Percentiles rank a stretch among this genome's conserved stretches.
Conservation (phyloP, 2,797 vertebrate species). For the Pterois miles region DNA sequence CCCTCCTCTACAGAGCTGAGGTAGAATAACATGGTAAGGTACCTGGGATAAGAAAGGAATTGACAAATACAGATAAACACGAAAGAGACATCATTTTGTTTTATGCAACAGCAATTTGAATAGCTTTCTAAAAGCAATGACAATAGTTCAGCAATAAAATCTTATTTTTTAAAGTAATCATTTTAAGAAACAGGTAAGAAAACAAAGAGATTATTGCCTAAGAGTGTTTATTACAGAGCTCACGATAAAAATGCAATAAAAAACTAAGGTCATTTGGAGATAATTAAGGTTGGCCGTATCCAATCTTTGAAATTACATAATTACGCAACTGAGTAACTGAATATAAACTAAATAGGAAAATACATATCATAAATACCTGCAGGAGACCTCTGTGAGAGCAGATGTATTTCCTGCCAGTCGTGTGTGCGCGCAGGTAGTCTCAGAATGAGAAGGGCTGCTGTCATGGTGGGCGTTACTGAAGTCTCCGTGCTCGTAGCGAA, state of each 20-base stretch:
- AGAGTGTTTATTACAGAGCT: not conserved
- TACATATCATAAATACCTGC: constrained; percentile 68
- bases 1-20: constrained; percentile 93
- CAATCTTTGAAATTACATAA: not conserved
- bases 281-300: not conserved
- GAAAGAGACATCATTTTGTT: not conserved
- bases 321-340: not conserved
- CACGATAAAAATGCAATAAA: not conserved
- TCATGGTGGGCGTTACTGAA: constrained; percentile 95
- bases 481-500: constrained; percentile 90
- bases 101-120: not conserved
- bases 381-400: constrained; percentile 73
- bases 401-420: constrained; percentile 90
- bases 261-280: not conserved
- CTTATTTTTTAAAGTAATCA: not conserved
- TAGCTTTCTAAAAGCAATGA: not conserved
- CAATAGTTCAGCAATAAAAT: not conserved
- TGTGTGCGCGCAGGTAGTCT: constrained; percentile 92
- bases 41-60: constrained; percentile 77
- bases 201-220: not conserved
- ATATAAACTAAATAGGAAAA: not conserved
- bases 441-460: constrained; percentile 88
- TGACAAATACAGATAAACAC: not conserved
- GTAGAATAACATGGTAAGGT: constrained; percentile 92
- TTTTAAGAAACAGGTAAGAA: not conserved